These are phyloP conservation scores for Leuctra nigra DNA, from an alignment of 2,888 invertebrate genomes.

Conservation along the genomic window DNA sequence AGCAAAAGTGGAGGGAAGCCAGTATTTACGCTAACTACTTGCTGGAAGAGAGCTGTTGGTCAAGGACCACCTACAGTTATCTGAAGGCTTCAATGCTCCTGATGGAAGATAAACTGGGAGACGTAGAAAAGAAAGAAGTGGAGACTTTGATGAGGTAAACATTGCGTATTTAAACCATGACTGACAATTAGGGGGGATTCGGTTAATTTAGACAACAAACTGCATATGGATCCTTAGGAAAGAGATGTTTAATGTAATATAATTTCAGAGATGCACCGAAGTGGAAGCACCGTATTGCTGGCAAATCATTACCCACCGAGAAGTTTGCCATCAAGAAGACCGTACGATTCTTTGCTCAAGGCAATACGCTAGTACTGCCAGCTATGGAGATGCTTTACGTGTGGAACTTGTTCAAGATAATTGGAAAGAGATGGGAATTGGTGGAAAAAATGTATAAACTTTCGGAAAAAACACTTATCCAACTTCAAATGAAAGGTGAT, in stretches of 20 bases:
- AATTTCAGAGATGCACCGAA: conserved; percentile 63
- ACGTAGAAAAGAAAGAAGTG: background rate
- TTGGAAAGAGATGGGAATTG: conserved; percentile 61
- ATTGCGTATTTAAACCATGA: too few species aligned
- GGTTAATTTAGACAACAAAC: too few species aligned
- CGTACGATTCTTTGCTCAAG: conserved; percentile 68
- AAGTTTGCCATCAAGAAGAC: conserved; percentile 90
- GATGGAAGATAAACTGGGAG: conserved; percentile 50
- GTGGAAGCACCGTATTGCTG: conserved; percentile 85
- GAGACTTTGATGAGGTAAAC: background rate
- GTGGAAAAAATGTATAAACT: conserved; percentile 57
- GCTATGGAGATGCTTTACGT: conserved; percentile 82
- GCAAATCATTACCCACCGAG: conserved; percentile 95
- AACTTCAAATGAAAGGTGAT: too few species aligned
- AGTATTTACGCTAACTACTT: conserved; percentile 63
- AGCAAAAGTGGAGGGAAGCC: conserved; percentile 72
- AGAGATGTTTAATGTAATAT: too few species aligned
- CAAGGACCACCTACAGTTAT: conserved; percentile 85
- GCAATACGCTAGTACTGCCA: conserved; percentile 67
- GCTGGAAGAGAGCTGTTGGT: conserved; percentile 81
- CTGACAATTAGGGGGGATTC: too few species aligned
- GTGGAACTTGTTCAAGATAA: conserved; percentile 85
- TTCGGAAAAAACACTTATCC: conserved; percentile 48
- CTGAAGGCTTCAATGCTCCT: conserved; percentile 77
- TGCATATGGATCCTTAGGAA: too few species aligned